A percentile compares a stretch with the other conserved stretches of the same genome.
Conservation (phyloP, 1,140 invertebrate genomes). For the Brachionus koreanus region DNA sequence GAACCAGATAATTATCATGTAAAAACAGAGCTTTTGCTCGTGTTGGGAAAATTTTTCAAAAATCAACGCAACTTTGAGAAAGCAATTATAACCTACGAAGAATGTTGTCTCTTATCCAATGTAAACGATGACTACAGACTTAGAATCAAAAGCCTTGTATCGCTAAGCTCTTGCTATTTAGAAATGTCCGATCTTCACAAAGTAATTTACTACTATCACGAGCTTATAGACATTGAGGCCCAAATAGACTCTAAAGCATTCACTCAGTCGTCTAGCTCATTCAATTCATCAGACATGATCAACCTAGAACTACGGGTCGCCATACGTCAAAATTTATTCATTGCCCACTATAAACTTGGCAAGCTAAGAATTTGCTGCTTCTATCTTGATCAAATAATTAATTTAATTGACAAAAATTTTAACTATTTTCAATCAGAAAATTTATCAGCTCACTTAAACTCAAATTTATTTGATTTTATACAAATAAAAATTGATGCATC, state of each 20-base stretch:
- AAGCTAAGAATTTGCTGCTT: slow-evolving; percentile 18
- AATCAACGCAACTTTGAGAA: slow-evolving; percentile 30
- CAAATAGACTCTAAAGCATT: not conserved
- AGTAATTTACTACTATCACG: slow-evolving; percentile 38
- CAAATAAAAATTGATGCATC: slow-evolving; percentile 40
- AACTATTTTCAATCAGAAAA: not conserved
- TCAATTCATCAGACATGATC: not conserved
- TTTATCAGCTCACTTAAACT: not conserved
- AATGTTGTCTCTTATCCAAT: not conserved
- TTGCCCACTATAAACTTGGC: slow-evolving; percentile 27
- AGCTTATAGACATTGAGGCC: slow-evolving; percentile 14
- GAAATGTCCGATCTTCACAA: slow-evolving; percentile 29
- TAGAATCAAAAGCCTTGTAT: slow-evolving; percentile 38
- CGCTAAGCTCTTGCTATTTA: slow-evolving; percentile 32
- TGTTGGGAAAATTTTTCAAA: slow-evolving; percentile 39
- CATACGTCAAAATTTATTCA: slow-evolving; percentile 40
- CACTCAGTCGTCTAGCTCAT: not conserved
- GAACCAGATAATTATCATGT: not conserved
- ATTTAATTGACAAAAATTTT: slow-evolving; percentile 30
- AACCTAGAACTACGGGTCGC: slow-evolving; percentile 17
- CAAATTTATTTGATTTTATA: slow-evolving; percentile 19
- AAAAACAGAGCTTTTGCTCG: slow-evolving; percentile 10
- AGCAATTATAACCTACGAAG: slow-evolving; percentile 29
- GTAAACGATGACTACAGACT: not conserved
- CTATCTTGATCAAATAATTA: slow-evolving; percentile 32